Evolutionary conservation across 2,888 invertebrate species (phyloP).

Genomic region (Patella depressa): DNA sequence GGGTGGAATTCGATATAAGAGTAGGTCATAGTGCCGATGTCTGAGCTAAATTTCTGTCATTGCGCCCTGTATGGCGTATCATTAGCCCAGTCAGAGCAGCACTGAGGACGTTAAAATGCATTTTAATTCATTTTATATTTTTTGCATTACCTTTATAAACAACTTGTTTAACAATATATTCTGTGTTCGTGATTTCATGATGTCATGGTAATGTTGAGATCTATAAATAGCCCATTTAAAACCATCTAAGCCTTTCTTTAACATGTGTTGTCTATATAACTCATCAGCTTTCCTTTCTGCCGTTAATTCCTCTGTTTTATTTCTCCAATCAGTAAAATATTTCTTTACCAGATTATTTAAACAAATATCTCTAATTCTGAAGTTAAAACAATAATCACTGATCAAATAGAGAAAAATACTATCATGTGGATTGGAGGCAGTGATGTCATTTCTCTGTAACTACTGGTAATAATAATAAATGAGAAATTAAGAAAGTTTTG

Average conservation of each 20-base stretch:
- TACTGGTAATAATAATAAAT: not conserved
- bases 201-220: constrained; percentile 49
- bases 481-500: too few relatives aligned
- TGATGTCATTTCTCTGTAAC: not conserved
- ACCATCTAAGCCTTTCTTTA: constrained; percentile 57
- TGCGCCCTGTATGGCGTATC: too few relatives aligned
- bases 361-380: constrained; percentile 49
- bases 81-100: too few relatives aligned
- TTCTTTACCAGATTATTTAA: constrained; percentile 33
- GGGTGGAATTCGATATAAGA: too few relatives aligned
- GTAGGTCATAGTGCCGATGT: too few relatives aligned
- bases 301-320: constrained; percentile 32
- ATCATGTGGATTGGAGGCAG: not conserved
- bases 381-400: not conserved
- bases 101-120: too few relatives aligned
- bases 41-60: too few relatives aligned
- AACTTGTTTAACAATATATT: constrained; percentile 37
- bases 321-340: constrained; percentile 48
- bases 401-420: not conserved
- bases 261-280: constrained; percentile 46
- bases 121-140: too few relatives aligned
- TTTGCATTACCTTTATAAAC: constrained; percentile 48
- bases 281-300: constrained; percentile 40
- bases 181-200: constrained; percentile 47
- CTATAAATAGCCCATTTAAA: constrained; percentile 60